Conservation (phyloP, 2,888 invertebrate species). For the Ophion slaviceki region DNA sequence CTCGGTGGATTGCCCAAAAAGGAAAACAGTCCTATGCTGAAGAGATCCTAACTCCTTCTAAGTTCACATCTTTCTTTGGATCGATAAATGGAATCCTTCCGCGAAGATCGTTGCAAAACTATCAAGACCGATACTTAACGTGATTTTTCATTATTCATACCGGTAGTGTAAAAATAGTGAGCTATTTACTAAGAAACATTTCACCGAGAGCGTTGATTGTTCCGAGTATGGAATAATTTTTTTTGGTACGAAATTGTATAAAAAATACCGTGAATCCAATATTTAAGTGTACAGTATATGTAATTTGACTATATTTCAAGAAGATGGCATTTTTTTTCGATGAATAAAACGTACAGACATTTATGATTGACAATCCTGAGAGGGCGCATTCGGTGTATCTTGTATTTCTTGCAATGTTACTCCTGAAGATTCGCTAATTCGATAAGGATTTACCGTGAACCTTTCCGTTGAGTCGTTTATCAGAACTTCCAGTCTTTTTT, state of each 20-base stretch:
- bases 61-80: conserved; percentile 52
- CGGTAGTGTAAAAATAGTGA: too few relatives aligned
- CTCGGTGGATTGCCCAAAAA: not conserved
- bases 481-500: conserved; percentile 4
- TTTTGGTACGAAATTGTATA: too few relatives aligned
- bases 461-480: not conserved
- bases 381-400: not conserved
- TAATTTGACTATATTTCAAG: not conserved
- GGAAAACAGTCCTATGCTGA: conserved; percentile 36
- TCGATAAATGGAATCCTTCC: conserved; percentile 8
- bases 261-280: not conserved
- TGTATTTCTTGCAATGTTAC: conserved; percentile 7
- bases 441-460: not conserved
- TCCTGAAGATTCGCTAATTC: conserved; percentile 19
- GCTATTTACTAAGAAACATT: too few relatives aligned
- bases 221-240: too few relatives aligned
- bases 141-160: too few relatives aligned
- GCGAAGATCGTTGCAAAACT: too few relatives aligned
- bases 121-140: too few relatives aligned
- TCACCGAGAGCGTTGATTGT: too few relatives aligned
- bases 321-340: not conserved
- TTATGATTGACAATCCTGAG: conserved; percentile 2
- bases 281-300: not conserved
- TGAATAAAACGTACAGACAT: conserved; percentile 20
- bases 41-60: not conserved